phyloP scores from a whole-genome alignment of 2,797 vertebrate species.

The Syncerus caffer region DNA sequence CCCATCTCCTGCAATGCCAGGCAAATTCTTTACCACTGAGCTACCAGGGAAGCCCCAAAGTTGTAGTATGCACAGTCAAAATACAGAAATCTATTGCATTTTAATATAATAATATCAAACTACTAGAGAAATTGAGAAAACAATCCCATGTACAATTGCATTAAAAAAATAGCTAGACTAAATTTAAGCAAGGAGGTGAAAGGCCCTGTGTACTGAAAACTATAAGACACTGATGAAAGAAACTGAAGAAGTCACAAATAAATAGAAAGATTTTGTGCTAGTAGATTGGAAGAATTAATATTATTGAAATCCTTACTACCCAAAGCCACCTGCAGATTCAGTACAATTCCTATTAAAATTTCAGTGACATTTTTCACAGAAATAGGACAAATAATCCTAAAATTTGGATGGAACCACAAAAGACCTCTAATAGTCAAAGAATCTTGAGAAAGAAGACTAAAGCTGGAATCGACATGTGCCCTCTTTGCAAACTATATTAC shows the following conservation, averaged over 20 bases:
- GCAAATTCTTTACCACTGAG: neutral
- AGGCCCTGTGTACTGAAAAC: neutral
- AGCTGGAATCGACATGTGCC: neutral
- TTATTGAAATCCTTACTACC: neutral
- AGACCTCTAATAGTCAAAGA: neutral
- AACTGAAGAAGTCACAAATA: neutral
- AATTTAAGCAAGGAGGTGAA: neutral
- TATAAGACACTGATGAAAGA: neutral
- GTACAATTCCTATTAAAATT: neutral
- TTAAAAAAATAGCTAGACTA: neutral
- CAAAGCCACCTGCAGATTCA: neutral
- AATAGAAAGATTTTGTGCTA: neutral
- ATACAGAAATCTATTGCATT: neutral
- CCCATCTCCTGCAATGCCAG: neutral
- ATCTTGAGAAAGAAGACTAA: neutral
- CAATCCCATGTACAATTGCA: neutral
- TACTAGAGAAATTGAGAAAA: neutral
- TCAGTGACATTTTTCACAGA: neutral
- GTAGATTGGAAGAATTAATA: neutral
- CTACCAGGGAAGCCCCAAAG: neutral
- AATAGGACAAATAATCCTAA: neutral
- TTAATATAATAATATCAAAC: neutral
- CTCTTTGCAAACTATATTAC: neutral
- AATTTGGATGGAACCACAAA: neutral
- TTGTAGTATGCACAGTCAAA: neutral